phyloP scores from a whole-genome alignment of 2,888 invertebrate genomes.

The Actias luna region DNA sequence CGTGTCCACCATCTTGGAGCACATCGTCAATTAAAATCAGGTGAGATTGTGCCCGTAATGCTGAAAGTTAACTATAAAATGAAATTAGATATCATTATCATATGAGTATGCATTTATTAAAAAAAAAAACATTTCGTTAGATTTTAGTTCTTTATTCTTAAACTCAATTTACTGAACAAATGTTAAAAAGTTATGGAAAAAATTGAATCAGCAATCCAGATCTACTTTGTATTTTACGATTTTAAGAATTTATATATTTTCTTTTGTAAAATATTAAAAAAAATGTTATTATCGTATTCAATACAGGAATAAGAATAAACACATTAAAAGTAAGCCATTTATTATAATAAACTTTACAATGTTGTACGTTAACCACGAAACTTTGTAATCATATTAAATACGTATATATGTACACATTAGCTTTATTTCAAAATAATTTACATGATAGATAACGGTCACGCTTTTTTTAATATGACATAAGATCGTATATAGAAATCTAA shows the following conservation, averaged over 20 bases:
- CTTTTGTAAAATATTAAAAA: not conserved
- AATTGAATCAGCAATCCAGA: not conserved
- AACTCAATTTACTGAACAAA: too few species aligned
- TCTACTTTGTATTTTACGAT: too few species aligned
- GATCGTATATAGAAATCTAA: constrained; percentile 85
- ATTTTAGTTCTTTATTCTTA: too few species aligned
- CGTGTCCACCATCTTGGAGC: too few species aligned
- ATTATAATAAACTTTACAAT: not conserved
- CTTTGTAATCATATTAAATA: not conserved
- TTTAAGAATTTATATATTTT: not conserved
- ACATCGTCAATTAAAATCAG: too few species aligned
- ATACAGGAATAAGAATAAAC: not conserved
- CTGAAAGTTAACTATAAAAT: too few species aligned
- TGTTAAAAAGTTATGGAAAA: not conserved
- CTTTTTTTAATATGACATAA: constrained; percentile 63
- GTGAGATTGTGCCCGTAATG: too few species aligned
- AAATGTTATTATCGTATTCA: not conserved
- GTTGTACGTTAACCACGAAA: not conserved
- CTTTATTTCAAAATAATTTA: not conserved
- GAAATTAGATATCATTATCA: too few species aligned
- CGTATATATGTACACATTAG: not conserved
- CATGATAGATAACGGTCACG: not conserved
- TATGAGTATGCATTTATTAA: too few species aligned
- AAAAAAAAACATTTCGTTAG: too few species aligned
- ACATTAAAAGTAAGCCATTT: not conserved